These are phyloP conservation scores for Philotrypesis tridentata DNA, from an alignment of 1,140 invertebrate species.

Conservation along the genomic window DNA sequence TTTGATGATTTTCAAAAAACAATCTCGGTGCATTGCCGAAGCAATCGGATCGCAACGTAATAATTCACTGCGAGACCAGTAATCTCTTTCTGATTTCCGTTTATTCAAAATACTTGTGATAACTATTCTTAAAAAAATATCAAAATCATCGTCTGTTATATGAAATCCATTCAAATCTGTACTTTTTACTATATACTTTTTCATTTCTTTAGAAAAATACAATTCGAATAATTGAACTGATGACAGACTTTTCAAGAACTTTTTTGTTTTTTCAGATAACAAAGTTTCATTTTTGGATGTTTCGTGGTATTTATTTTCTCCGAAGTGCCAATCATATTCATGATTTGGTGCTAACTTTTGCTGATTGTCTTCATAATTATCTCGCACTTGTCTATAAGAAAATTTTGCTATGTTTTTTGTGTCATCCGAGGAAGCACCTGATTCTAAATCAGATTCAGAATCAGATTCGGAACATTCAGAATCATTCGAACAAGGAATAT, in stretches of 20 bases:
- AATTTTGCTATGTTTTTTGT: neutral
- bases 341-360: neutral
- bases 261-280: slow-evolving; percentile 14
- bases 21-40: slow-evolving; percentile 12
- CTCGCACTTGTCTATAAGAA: neutral
- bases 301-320: slow-evolving; percentile 14
- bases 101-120: slow-evolving; percentile 42
- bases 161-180: slow-evolving; percentile 4
- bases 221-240: slow-evolving; percentile 23
- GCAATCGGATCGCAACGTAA: slow-evolving; percentile 21
- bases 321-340: neutral
- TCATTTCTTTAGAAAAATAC: slow-evolving; percentile 23
- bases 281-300: neutral
- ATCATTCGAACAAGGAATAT: neutral
- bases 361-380: slow-evolving; percentile 12
- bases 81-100: slow-evolving; percentile 48
- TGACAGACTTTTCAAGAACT: neutral
- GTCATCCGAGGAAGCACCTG: too few species aligned
- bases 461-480: too few species aligned
- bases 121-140: slow-evolving; percentile 20
- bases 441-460: too few species aligned
- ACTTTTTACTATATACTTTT: slow-evolving; percentile 22
- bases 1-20: slow-evolving; percentile 26
- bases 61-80: slow-evolving; percentile 38
- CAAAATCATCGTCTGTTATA: neutral